These are phyloP conservation scores for Dallia pectoralis DNA, from an alignment of 2,797 vertebrate species.

Conservation along the genomic window DNA sequence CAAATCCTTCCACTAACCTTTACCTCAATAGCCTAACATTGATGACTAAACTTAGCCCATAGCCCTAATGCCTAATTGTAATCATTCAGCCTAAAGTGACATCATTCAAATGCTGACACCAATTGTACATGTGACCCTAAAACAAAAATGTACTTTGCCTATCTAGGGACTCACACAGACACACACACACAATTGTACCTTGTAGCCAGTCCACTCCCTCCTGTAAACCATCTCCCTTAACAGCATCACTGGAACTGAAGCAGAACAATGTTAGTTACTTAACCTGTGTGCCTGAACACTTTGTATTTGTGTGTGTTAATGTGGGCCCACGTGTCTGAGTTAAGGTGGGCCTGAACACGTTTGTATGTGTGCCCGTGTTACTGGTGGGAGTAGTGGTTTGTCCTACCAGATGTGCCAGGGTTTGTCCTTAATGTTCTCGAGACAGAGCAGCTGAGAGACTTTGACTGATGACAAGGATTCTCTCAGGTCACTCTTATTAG, in stretches of 20 bases:
- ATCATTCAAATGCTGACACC: too few relatives aligned
- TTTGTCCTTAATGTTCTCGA: slow-evolving; percentile 98
- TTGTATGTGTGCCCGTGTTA: not conserved
- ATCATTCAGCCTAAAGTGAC: too few relatives aligned
- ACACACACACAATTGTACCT: slow-evolving; percentile 71
- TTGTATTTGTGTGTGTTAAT: not conserved
- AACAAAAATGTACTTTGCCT: too few relatives aligned
- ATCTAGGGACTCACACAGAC: not conserved
- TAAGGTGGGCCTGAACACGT: too few relatives aligned
- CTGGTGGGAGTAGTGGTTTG: not conserved
- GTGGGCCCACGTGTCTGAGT: not conserved
- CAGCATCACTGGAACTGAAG: slow-evolving; percentile 92
- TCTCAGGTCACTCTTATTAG: slow-evolving; percentile 96
- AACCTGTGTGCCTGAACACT: too few relatives aligned
- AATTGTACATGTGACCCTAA: too few relatives aligned
- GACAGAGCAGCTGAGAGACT: slow-evolving; percentile 90
- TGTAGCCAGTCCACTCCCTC: slow-evolving; percentile 98
- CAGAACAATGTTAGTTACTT: slow-evolving; percentile 34
- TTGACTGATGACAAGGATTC: slow-evolving; percentile 92
- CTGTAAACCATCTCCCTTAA: slow-evolving; percentile 93
- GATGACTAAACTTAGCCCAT: too few relatives aligned
- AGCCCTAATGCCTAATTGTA: too few relatives aligned
- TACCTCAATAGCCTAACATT: too few relatives aligned
- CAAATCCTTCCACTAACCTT: too few relatives aligned
- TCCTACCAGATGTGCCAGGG: slow-evolving; percentile 98